Evolutionary conservation across 2,888 invertebrate species (phyloP), one percentile per base, ranked within the genome.

Genomic region (Fragum sueziense): DNA sequence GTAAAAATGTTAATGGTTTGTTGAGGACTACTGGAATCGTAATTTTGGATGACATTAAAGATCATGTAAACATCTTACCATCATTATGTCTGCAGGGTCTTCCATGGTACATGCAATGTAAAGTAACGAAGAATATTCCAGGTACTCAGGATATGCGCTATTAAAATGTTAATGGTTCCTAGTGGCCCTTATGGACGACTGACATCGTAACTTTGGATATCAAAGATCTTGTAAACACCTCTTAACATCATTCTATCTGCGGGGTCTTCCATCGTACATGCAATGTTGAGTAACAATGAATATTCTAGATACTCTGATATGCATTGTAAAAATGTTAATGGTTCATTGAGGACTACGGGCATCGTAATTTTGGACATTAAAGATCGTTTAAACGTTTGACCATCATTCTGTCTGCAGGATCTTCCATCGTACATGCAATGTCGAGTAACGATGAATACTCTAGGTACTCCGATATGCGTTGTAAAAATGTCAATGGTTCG

Each of bases 11-110:
- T 82, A 99, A 94, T 14, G 98, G 98, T 94, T 99, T 98, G 94
- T 98, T 99, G 94, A 98, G 97, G 86, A 97, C 96, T 85, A 98
- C 97, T 82, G 98, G 98, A 97, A 98, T 98, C 51, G 98, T 97
- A 93, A 98, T 97, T 95, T 98, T 98, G 92, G 97, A 97, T 87
- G 98, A 94, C 94, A n/a, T n/a, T n/a, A n/a, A n/a, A n/a, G 3
- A n/a, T n/a, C n/a, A n/a, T n/a, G n/a, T n/a, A n/a, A n/a, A 52
- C n/a, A n/a, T 47, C 87, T 73, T 84, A 95, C 95, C 94, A 97
- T 96, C 95, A 98, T 95, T 90, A 98, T 94, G n/a, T 95, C 95
- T 2, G 96, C 94, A 0, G 97, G 97, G 91, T 97, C 96, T 9
- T 95, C 95, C 91, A 96, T 96, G 83, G 95, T 95, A 0, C 96